Base-by-base conservation (phyloP, 2,888 invertebrate genomes). In the Conomelus anceps region DNA sequence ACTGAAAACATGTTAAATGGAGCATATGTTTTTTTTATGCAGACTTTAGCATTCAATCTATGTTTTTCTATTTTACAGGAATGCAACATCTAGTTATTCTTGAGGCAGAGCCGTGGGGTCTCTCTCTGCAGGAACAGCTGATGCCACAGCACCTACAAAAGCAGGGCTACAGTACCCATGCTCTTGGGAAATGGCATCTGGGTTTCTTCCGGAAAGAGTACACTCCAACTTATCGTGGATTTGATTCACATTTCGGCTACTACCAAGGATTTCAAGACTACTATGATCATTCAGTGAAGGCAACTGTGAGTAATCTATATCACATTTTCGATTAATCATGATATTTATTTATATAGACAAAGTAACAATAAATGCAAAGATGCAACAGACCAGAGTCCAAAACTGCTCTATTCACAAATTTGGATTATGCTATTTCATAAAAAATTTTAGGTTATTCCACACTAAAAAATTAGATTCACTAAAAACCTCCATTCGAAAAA, bases 191-290 rank as follows among this genome's bases (percentile, higher is more conserved):
- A 93, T 95, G 95, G 94, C 92, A 93, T 92, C 92, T 95, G 86
- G 95, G 95, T 7, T 94, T 94, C 92, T 94, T 93, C 91, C 92
- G 93, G 22, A 93, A 93, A 88, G 93, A 94, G 90, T 96, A 95
- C 92, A 95, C 96, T 7, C 98, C 98, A 0, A 95, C 95, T 0
- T 93, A 94, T 90, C 94, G 97, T 41, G 98, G 98, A 3, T 98
- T 97, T 92, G 96, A 97, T 91, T 94, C 95, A 6, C 97, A 98
- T 93, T 97, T 95, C 92, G 98, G 98, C 0, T 98, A 97, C 92
- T 96, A 97, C 94, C 96, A 96, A 90, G 98, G 97, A 0, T 96
- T 95, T 91, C 95, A 97, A 89, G 97, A 97, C 92, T 98, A 98
- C 92, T 97, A 95, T 92, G 96, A 96, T 91, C 95, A 96, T 90